A percentile compares a stretch with the other conserved stretches of the same genome.
phyloP scores from a whole-genome alignment of 2,113 vertebrate genomes.

The Ceyx margarethae region DNA sequence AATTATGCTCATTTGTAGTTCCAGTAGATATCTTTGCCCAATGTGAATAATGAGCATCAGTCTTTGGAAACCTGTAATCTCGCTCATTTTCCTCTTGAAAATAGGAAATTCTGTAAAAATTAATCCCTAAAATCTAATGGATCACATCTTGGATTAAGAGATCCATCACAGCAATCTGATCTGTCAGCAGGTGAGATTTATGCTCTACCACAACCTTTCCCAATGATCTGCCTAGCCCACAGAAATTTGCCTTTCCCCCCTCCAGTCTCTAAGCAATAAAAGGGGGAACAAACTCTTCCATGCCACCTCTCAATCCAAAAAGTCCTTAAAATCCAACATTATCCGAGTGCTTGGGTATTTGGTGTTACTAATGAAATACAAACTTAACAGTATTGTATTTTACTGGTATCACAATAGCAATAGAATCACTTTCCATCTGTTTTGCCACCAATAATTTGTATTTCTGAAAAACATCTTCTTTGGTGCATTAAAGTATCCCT shows the following conservation, averaged over 20 bases:
- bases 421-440: background rate
- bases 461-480: background rate
- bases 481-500: rapidly evolving
- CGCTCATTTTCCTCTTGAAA: background rate
- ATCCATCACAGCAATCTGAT: background rate
- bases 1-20: slow-evolving; percentile 38
- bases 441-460: background rate
- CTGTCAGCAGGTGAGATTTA: background rate
- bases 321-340: background rate
- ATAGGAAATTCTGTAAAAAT: background rate
- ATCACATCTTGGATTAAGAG: background rate
- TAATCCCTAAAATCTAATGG: background rate
- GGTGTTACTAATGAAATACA: background rate
- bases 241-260: background rate
- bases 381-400: background rate
- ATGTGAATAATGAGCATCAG: background rate
- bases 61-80: background rate
- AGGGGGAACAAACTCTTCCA: rapidly evolving
- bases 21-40: slow-evolving; percentile 18
- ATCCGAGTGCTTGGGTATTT: background rate
- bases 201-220: background rate
- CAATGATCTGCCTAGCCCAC: rapidly evolving
- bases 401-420: background rate
- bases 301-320: background rate
- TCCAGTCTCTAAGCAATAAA: background rate